These are phyloP conservation scores for Lophius americanus DNA, from an alignment of 2,797 vertebrate genomes.

Conservation along the genomic window DNA sequence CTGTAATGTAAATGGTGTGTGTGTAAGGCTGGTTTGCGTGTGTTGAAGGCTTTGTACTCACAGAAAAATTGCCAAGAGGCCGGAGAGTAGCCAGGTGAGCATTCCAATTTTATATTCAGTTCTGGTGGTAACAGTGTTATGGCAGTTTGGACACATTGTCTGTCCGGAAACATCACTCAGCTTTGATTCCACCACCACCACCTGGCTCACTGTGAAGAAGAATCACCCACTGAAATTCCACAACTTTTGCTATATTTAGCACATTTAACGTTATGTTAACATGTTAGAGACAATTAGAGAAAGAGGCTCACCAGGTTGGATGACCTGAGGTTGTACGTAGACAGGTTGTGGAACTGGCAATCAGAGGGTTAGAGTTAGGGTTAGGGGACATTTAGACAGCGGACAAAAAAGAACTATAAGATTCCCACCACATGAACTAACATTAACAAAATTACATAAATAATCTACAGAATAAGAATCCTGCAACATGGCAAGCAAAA, in stretches of 20 bases:
- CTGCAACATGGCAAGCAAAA: too few relatives aligned
- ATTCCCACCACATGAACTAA: too few relatives aligned
- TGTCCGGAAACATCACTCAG: constrained; percentile 55
- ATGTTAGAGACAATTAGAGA: neutral
- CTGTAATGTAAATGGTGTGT: neutral
- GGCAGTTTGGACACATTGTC: constrained; percentile 79
- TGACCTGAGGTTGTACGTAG: neutral
- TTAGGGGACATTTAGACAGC: too few relatives aligned
- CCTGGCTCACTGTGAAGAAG: constrained; percentile 28
- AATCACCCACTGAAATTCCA: neutral
- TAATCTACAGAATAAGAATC: too few relatives aligned
- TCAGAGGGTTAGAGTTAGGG: neutral
- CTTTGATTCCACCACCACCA: constrained; percentile 33
- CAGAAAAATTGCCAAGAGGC: neutral
- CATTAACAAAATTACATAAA: too few relatives aligned
- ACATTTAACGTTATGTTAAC: neutral
- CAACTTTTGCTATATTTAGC: neutral
- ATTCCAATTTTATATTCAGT: constrained; percentile 58
- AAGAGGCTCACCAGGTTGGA: constrained; percentile 33
- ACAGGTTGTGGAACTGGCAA: neutral
- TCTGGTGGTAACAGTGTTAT: constrained; percentile 71
- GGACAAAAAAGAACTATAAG: too few relatives aligned
- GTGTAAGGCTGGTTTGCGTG: neutral
- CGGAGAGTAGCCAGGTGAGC: constrained; percentile 73
- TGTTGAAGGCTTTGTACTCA: constrained; percentile 44